These are phyloP conservation scores for Hyles lineata DNA, from an alignment of 2,888 invertebrate species.

Conservation along the genomic window DNA sequence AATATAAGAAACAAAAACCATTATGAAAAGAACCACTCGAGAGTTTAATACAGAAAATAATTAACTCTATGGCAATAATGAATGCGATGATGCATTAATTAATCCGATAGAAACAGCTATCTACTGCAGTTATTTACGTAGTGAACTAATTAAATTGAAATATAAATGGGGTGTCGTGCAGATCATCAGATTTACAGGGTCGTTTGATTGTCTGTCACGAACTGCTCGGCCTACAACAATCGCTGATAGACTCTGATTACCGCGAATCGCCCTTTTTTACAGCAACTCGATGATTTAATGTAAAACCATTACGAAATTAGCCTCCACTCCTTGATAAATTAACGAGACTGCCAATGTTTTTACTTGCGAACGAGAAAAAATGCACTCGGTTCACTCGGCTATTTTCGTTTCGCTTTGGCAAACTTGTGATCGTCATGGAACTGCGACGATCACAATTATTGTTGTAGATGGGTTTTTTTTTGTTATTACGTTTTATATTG, in stretches of 20 bases:
- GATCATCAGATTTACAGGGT: conserved; percentile 42
- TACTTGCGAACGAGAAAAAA: conserved; percentile 30
- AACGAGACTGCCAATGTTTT: conserved; percentile 32
- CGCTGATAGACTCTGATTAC: conserved; percentile 35
- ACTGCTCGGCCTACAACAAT: conserved; percentile 42
- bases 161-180: conserved; percentile 27
- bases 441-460: conserved; percentile 35
- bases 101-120: conserved; percentile 2
- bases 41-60: too few species aligned
- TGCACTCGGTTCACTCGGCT: conserved; percentile 26
- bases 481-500: conserved; percentile 32
- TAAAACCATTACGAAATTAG: conserved; percentile 37
- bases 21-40: too few species aligned
- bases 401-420: conserved; percentile 28
- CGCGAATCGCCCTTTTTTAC: conserved; percentile 42
- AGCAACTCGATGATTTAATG: conserved; percentile 37
- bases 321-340: conserved; percentile 37
- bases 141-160: conserved; percentile 25
- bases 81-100: background rate
- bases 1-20: background rate
- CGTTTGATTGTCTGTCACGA: conserved; percentile 43
- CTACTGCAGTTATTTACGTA: background rate
- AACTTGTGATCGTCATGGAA: conserved; percentile 35
- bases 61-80: conserved; percentile 5
- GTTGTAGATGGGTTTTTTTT: conserved; percentile 44